Evolutionary conservation across 1,140 invertebrate species (phyloP), one percentile per base, ranked within the genome.

Genomic region (Drosophila kohkoa): DNA sequence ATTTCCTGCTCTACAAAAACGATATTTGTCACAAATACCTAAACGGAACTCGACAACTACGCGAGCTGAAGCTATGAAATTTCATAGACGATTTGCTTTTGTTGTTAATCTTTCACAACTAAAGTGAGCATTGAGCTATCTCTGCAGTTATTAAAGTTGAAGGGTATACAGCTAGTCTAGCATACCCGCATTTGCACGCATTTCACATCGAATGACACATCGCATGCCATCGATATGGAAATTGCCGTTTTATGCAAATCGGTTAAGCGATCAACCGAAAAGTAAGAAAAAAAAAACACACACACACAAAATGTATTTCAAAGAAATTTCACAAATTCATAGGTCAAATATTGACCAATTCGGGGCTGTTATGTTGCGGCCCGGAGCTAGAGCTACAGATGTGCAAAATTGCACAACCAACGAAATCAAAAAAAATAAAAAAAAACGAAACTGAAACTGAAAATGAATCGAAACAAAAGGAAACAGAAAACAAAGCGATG

Each of bases 191-290:
- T 57, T 25, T 20, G 1, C 16, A 63, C 46, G 8, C 25, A 15
- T 60, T 48, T 48, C 8, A 10, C 43, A 30, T 10, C 25, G 35
- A 38, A 74, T 62, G 66, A 62, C 55, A 62, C 49, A 63, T 51
- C 64, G 30, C 43, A 54, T 63, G 64, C 70, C 20, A 46, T 69
- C 30, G 43, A 64, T 70, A 75, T 72, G 38, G 48, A 75, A 75
- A 86, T 71, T 66, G 76, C 46, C 80, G 71, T 82, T 87, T 87
- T 87, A 87, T 87, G 82, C 83, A 82, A 87, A 87, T 88, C 66
- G 32, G 35, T 28, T 38, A 10, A 51, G 20, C 46, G 49, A 41
- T 54, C 32, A 35, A 28, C 16, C 10, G n/a, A 20, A 41, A 3
- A 35, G 20, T 28, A 30, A 55, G 1, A 43, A 70, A 55, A 59